Evolutionary conservation across 2,888 invertebrate species (phyloP).

Genomic region (Thalpophila matura): DNA sequence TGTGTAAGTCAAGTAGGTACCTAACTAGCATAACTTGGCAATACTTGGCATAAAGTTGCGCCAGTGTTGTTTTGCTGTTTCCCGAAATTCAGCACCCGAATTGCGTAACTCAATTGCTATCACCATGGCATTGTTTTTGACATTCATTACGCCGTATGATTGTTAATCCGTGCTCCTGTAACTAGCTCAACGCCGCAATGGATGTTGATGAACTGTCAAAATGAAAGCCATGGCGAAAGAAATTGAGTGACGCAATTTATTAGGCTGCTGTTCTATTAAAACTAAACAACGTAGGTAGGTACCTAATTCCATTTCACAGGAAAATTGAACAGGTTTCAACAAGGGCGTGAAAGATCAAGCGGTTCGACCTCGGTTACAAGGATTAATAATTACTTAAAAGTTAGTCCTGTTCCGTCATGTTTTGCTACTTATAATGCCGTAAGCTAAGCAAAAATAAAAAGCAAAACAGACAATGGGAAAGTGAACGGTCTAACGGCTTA

Average conservation of each 20-base stretch:
- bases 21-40: no score
- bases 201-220: no score
- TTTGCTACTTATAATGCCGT: slow-evolving; percentile 23
- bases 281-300: slow-evolving; percentile 36
- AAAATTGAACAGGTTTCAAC: slow-evolving; percentile 59
- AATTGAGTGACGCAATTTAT: no score
- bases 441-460: not conserved
- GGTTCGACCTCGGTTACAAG: slow-evolving; percentile 60
- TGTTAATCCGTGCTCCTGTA: no score
- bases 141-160: no score
- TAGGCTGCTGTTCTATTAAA: no score
- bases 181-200: no score
- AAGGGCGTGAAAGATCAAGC: slow-evolving; percentile 61
- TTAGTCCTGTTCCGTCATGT: slow-evolving; percentile 41
- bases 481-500: slow-evolving; percentile 20
- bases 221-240: no score
- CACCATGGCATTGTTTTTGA: no score
- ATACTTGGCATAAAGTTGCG: slow-evolving; percentile 37
- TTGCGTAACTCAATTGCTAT: no score
- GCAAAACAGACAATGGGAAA: slow-evolving; percentile 16
- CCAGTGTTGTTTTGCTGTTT: slow-evolving; percentile 48
- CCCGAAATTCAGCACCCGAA: slow-evolving; percentile 56
- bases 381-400: slow-evolving; percentile 65
- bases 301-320: slow-evolving; percentile 54
- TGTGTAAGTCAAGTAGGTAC: no score